These are phyloP conservation scores for Neuroterus valhalla DNA, from an alignment of 1,140 invertebrate genomes.

Conservation along the genomic window DNA sequence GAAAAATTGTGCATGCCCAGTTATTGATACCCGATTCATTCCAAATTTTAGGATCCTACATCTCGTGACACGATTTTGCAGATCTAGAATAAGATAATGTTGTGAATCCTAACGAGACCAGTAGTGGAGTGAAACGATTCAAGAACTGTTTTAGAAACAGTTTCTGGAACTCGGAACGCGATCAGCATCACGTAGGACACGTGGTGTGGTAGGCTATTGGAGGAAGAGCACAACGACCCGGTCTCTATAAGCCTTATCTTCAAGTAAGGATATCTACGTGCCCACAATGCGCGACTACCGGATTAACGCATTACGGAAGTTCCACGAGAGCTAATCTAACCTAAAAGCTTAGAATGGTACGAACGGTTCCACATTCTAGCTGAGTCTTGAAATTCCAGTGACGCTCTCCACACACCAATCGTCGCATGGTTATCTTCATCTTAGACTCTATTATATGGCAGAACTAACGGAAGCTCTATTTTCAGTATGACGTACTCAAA, in stretches of 20 bases:
- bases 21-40: too few species aligned
- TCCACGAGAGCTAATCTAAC: conserved; percentile 63
- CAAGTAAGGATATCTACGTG: conserved; percentile 55
- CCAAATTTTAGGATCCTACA: too few species aligned
- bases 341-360: conserved; percentile 61
- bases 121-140: conserved; percentile 3
- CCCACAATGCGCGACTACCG: conserved; percentile 58
- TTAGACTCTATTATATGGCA: conserved; percentile 47
- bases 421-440: conserved; percentile 52
- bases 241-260: conserved; percentile 53
- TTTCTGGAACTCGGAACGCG: conserved; percentile 24
- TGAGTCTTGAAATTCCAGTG: conserved; percentile 61
- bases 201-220: conserved; percentile 29
- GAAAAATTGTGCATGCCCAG: too few species aligned
- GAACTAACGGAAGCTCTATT: not conserved
- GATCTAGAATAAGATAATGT: not conserved
- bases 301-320: conserved; percentile 74
- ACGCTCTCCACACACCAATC: conserved; percentile 42
- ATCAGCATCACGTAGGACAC: conserved; percentile 28
- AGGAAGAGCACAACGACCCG: conserved; percentile 45
- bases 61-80: too few species aligned
- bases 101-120: not conserved
- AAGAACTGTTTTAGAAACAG: conserved; percentile 11
- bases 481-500: too few species aligned
- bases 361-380: conserved; percentile 46